These are phyloP conservation scores for Andrena haemorrhoa DNA, from an alignment of 2,888 invertebrate species.

Conservation along the genomic window DNA sequence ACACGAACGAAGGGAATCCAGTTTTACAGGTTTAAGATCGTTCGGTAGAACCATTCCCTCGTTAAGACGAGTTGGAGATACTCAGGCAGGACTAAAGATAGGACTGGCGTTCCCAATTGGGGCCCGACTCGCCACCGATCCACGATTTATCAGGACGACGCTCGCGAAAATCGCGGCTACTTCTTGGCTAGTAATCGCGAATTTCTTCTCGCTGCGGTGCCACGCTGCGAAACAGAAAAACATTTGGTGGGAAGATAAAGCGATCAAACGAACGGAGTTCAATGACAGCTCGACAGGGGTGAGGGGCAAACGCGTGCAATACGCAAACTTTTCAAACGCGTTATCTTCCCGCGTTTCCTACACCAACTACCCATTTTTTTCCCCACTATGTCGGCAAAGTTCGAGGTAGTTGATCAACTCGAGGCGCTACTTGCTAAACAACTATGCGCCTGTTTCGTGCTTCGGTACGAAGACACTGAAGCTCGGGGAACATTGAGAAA, in stretches of 20 bases:
- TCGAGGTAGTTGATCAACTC: too few species aligned
- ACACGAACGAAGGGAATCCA: slow-evolving; percentile 68
- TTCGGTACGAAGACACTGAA: too few species aligned
- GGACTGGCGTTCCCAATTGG: slow-evolving; percentile 50
- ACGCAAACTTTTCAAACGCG: not conserved
- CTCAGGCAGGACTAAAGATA: slow-evolving; percentile 45
- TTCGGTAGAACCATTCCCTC: slow-evolving; percentile 60
- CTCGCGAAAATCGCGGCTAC: not conserved
- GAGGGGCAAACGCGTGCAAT: not conserved
- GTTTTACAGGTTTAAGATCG: slow-evolving; percentile 74
- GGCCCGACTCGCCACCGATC: slow-evolving; percentile 16
- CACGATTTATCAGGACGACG: slow-evolving; percentile 36
- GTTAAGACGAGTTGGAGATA: slow-evolving; percentile 48
- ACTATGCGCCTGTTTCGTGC: too few species aligned
- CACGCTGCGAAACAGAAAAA: not conserved
- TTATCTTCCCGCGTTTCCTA: not conserved
- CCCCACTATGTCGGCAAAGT: not conserved
- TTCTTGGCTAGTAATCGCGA: not conserved
- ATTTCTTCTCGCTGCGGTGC: too few species aligned
- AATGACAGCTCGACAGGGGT: not conserved
- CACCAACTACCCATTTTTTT: not conserved
- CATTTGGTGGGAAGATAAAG: not conserved
- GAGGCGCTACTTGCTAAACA: too few species aligned
- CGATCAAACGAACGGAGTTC: not conserved
- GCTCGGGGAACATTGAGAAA: too few species aligned